Base-by-base conservation (phyloP, 2,113 vertebrate genomes). In the Phaethornis superciliosus region DNA sequence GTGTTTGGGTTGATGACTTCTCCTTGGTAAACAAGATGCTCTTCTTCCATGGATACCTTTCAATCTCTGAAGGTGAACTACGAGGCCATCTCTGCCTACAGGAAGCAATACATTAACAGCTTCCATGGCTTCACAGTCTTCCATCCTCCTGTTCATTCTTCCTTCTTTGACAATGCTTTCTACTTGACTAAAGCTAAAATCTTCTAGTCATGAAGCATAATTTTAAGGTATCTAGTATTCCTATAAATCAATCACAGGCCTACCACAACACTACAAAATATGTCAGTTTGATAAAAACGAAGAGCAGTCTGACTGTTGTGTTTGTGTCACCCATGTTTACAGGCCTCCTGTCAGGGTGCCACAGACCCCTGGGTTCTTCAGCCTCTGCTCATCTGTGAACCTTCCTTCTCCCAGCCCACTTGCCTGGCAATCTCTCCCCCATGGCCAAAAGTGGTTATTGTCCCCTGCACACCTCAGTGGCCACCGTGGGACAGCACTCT, bases 291-390 rank as follows among this genome's bases (percentile, higher is more conserved):
- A 51, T 55, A 63, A 75, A 85, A 79, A 2, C 64, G 27, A 88
- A 71, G 10, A 71, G 44, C 24, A 46, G 18, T 9, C n/a, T 23
- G 74, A 6, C 40, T 35, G 0, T 33, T 56, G 11, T 56, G 22
- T 87, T 78, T 54, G 2, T 54, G 42, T 76, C 42, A 51, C 19
- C 47, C 24, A 8, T 0, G 0, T 76, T 71, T 1, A 0, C 15
- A 63, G 23, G 30, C 37, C 59, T n/a, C 15, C 35, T 56, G 20
- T 33, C 21, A 52, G 19, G 8, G 12, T 28, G 18, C 55, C 13
- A 6, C 55, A 70, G 26, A 3, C 14, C 15, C 27, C 33, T 7
- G 3, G 12, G 14, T 62, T 81, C 54, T 71, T 77, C 32, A 65
- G 30, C 40, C 37, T 85, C 37, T 72, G 32, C 42, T 55, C 2